Percentiles rank a stretch among this genome's conserved stretches.
Evolutionary conservation across 2,888 invertebrate genomes (phyloP).

Genomic region (Monochamus alternatus): DNA sequence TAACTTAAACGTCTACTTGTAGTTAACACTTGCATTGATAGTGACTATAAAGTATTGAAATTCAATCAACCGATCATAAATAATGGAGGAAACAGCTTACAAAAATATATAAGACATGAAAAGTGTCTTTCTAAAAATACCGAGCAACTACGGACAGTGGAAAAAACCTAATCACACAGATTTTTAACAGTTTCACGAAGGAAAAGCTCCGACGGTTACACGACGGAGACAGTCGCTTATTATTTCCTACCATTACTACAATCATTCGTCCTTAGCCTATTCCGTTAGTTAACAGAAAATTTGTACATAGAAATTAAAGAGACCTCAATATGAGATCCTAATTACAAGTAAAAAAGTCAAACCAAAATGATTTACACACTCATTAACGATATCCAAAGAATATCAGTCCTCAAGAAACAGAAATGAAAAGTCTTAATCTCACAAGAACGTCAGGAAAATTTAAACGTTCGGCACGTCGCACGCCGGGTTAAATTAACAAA

Average conservation of each 20-base stretch:
- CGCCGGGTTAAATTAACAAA: constrained; percentile 38
- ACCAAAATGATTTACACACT: constrained; percentile 42
- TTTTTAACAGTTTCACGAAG: background rate
- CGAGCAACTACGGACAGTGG: background rate
- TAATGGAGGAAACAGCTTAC: constrained; percentile 7
- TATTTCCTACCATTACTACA: constrained; percentile 29
- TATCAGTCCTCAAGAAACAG: constrained; percentile 25
- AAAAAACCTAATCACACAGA: background rate
- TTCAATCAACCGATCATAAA: constrained; percentile 19
- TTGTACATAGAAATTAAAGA: constrained; percentile 60
- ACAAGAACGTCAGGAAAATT: constrained; percentile 44
- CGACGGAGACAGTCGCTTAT: background rate
- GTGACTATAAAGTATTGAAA: constrained; percentile 52
- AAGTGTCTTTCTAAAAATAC: constrained; percentile 12
- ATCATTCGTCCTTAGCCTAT: constrained; percentile 39
- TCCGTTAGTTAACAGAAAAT: constrained; percentile 49
- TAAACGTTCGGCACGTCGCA: constrained; percentile 20
- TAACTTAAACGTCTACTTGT: constrained; percentile 48
- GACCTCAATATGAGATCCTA: constrained; percentile 66
- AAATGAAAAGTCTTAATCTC: constrained; percentile 45
- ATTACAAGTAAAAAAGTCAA: constrained; percentile 33
- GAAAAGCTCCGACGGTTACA: background rate
- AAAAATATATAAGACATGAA: constrained; percentile 21
- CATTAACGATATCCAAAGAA: constrained; percentile 14
- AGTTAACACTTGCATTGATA: constrained; percentile 60